Percentiles rank a stretch among this genome's conserved stretches.
phyloP scores from a whole-genome alignment of 2,888 invertebrate species.

The Hyppa rectilinea region DNA sequence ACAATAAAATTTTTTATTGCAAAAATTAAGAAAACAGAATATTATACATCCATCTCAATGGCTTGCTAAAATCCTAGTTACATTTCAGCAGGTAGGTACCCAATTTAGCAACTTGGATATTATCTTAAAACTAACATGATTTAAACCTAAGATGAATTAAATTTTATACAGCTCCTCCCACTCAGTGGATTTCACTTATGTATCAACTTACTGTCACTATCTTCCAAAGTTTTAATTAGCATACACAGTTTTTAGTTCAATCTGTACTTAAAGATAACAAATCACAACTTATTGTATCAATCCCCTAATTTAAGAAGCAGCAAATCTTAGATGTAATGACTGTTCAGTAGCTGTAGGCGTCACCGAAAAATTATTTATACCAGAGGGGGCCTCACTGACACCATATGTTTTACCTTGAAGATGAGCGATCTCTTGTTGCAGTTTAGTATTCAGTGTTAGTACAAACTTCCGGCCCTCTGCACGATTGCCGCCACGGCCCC shows the following conservation, averaged over 20 bases:
- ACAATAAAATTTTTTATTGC: conserved; percentile 7
- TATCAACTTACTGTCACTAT: conserved; percentile 28
- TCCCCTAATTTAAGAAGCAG: conserved; percentile 69
- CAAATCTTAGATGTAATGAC: conserved; percentile 88
- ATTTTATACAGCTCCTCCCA: conserved; percentile 13
- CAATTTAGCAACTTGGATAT: conserved; percentile 16
- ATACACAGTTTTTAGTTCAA: conserved; percentile 37
- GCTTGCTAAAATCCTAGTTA: conserved; percentile 4
- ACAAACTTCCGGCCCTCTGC: conserved; percentile 83
- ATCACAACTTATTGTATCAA: conserved; percentile 48
- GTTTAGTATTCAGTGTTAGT: conserved; percentile 84
- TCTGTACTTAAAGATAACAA: conserved; percentile 46
- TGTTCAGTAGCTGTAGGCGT: conserved; percentile 84
- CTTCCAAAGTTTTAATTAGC: conserved; percentile 17
- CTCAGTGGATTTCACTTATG: conserved; percentile 11
- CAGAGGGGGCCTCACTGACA: conserved; percentile 71
- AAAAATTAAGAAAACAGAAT: background rate
- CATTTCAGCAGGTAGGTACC: background rate
- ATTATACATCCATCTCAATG: conserved; percentile 10
- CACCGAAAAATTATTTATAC: conserved; percentile 82
- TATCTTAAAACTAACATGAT: conserved; percentile 34
- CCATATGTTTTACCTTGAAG: conserved; percentile 84
- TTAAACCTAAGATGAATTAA: conserved; percentile 14
- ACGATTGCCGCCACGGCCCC: conserved; percentile 80
- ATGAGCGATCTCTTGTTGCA: conserved; percentile 87